These are phyloP conservation scores for Mormyrops boulengeri DNA, from an alignment of 2,797 vertebrate genomes.

Conservation along the genomic window DNA sequence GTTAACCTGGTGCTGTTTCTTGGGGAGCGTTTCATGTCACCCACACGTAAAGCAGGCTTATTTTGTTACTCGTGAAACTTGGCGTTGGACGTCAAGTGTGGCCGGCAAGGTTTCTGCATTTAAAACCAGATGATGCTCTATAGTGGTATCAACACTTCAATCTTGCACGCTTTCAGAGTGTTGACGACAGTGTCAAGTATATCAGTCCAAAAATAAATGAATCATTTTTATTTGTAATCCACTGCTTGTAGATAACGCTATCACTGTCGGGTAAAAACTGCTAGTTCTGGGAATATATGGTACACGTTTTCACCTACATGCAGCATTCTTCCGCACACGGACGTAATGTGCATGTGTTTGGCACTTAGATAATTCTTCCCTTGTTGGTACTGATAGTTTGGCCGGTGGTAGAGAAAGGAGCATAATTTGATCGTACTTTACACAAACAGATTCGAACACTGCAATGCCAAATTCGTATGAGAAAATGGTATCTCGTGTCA, in stretches of 20 bases:
- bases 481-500: background rate
- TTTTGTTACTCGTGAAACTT: background rate
- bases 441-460: background rate
- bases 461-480: background rate
- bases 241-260: background rate
- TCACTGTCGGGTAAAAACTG: background rate
- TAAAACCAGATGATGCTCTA: background rate
- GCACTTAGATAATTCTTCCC: background rate
- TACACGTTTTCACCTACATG: background rate
- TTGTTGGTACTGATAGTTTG: background rate
- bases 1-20: background rate
- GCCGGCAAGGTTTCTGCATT: background rate
- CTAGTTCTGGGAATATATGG: background rate
- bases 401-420: background rate
- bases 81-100: background rate
- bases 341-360: background rate
- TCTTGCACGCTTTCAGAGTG: background rate
- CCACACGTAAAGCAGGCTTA: background rate
- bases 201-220: background rate
- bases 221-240: background rate
- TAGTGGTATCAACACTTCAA: background rate
- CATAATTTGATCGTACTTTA: background rate
- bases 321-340: background rate
- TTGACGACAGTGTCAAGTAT: background rate
- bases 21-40: background rate